phyloP scores from a whole-genome alignment of 2,888 invertebrate genomes.

The Psylliodes chrysocephalus region DNA sequence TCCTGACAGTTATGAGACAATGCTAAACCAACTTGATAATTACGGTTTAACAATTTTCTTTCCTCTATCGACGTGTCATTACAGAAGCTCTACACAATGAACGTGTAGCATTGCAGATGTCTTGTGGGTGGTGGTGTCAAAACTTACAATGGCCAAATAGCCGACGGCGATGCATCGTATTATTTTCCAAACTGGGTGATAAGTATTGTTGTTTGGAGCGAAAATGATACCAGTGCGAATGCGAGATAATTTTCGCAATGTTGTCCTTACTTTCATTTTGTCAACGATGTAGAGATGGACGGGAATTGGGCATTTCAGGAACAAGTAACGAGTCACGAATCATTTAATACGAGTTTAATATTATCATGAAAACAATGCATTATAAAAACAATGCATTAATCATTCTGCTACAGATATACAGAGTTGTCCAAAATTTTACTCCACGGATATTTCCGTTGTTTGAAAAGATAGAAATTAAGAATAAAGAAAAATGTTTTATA shows the following conservation, averaged over 20 bases:
- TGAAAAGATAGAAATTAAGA: too few species aligned
- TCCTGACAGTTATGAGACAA: neutral
- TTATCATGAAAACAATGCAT: too few species aligned
- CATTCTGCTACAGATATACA: too few species aligned
- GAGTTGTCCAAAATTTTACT: too few species aligned
- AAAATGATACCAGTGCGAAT: neutral
- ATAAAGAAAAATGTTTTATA: too few species aligned
- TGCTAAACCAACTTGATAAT: neutral
- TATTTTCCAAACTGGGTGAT: neutral
- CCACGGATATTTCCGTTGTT: too few species aligned
- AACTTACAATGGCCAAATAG: neutral
- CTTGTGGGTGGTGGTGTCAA: conserved; percentile 7
- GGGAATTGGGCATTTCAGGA: too few species aligned
- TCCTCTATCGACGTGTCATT: neutral
- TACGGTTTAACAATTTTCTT: conserved; percentile 4
- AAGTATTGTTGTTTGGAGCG: conserved; percentile 5
- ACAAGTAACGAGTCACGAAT: too few species aligned
- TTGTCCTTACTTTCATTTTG: neutral
- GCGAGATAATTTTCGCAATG: neutral
- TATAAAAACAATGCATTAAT: too few species aligned
- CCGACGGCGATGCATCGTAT: conserved; percentile 7
- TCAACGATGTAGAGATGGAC: neutral
- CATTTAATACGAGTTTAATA: too few species aligned
- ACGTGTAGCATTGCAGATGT: conserved; percentile 2
- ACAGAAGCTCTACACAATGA: neutral